Evolutionary conservation across 2,113 vertebrate species (phyloP), one percentile per base, ranked within the genome.

Genomic region (Lichenostomus cassidix): DNA sequence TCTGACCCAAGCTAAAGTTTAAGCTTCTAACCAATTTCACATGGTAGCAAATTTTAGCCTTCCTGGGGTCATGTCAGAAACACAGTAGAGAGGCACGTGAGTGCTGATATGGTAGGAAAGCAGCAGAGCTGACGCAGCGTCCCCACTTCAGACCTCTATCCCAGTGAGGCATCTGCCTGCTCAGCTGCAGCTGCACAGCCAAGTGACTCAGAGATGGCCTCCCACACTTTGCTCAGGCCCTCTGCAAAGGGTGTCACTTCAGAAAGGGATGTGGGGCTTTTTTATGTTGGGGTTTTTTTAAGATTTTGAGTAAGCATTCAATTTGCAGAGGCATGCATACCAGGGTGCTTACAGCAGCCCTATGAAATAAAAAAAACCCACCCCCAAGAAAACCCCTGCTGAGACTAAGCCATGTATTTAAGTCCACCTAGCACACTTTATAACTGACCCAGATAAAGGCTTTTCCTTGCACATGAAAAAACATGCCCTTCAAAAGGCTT

Each of bases 31-130:
- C 14, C 39, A 17, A 0, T 52, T 85, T 76, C 46, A 8, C 11
- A 2, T 2, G 14, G 35, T 15, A 59, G 41, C 58, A 16, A 76
- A 60, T 2, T 35, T 28, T 42, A 15, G 56, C 50, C 20, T 14
- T 37, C 19, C 3, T 10, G 7, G 53, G 31, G 49, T 85, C 67
- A 10, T 2, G 5, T 22, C 35, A 18, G 59, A 15, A 85, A 21
- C 31, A 10, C 4, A 10, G 5, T 0, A 3, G 64, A 78, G 46
- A 47, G 74, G 31, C 80, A 39, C 5, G 0, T 4, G 44, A 64
- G 55, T 2, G 12, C 58, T 59, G 67, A 44, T 21, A 19, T 7
- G 31, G 25, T 7, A 56, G 69, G 69, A 55, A 47, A 0, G 1
- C 0, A 2, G 60, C 82, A 50, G 50, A 37, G 76, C 86, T 88